phyloP scores from a whole-genome alignment of 2,113 vertebrate genomes.

The Xiphophorus maculatus region DNA sequence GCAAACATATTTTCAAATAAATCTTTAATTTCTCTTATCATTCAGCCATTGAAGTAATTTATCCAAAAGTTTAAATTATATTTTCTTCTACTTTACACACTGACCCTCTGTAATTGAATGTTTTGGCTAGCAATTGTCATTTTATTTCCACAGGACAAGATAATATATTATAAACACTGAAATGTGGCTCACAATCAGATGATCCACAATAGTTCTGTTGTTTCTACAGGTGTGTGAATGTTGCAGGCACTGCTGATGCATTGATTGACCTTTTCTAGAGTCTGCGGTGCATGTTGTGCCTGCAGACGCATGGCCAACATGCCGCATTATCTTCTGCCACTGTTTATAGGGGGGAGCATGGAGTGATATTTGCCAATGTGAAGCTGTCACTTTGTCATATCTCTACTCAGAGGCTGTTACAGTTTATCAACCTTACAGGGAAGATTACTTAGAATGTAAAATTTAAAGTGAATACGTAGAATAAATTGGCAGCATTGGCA shows the following conservation, averaged over 20 bases:
- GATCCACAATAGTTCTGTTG: background rate
- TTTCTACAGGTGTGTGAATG: conserved; percentile 28
- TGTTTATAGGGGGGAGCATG: conserved; percentile 18
- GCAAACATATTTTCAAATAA: too few species aligned
- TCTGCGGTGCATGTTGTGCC: conserved; percentile 47
- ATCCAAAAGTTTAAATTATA: background rate
- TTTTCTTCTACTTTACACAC: background rate
- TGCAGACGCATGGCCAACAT: conserved; percentile 34
- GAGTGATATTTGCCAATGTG: conserved; percentile 13
- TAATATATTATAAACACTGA: background rate
- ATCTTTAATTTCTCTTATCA: too few species aligned
- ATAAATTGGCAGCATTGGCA: background rate
- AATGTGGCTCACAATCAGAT: background rate
- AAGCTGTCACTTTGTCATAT: conserved; percentile 19
- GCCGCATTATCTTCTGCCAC: conserved; percentile 46
- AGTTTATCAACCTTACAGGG: conserved; percentile 20
- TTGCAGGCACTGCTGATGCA: conserved; percentile 6
- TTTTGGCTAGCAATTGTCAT: too few species aligned
- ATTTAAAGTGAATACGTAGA: background rate
- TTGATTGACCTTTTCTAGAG: conserved; percentile 42
- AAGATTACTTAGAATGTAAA: background rate
- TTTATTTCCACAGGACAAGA: background rate
- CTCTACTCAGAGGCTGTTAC: conserved; percentile 12
- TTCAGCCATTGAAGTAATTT: background rate
- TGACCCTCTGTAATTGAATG: background rate